Base-by-base conservation (phyloP, 2,113 vertebrate genomes). In the Pseudois nayaur region DNA sequence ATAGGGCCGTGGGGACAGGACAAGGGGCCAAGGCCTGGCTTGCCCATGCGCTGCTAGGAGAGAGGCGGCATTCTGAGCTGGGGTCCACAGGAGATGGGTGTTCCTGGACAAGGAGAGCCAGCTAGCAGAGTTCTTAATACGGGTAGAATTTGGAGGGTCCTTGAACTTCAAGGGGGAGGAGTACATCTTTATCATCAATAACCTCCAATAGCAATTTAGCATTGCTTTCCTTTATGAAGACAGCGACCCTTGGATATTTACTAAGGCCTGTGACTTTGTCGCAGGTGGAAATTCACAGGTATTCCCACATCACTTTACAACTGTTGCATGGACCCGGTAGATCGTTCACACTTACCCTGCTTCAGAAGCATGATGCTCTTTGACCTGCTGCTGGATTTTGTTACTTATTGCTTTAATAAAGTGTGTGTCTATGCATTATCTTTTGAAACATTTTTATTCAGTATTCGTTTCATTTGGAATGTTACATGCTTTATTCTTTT, bases 371-470 rank as follows among this genome's bases (percentile, higher is more conserved):
- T 14, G 15, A n/a, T 54, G 5, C 36, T 88, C 23, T 48, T n/a
- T 16, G 13, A n/a, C 87, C 50, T 21, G 19, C 71, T 8, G 6
- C 40, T 33, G 40, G 60, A 5, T 31, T 84, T 89, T 40, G 48
- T 64, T 71, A 25, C 81, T 89, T 27, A 1, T 23, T 48, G 11
- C 15, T 59, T 60, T 43, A 60, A 19, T 95, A 59, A 91, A 29
- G 29, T 17, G 7, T 71, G 31, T 10, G 0, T 50, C 7, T 67
- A 57, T n/a, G 64, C n/a, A 14, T 94, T 59, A 14, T 50, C 64
- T 96, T 89, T 96, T 76, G n/a, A 79, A 96, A 93, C 36, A 9
- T 79, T 91, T 96, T 67, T 29, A 33, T 88, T 57, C n/a, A 40
- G 29, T 82, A n/a, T 81, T 8, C 1, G 3, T 85, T 95, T 85